Evolutionary conservation across 2,888 invertebrate species (phyloP), one percentile per base, ranked within the genome.

Genomic region (Dryobota labecula): DNA sequence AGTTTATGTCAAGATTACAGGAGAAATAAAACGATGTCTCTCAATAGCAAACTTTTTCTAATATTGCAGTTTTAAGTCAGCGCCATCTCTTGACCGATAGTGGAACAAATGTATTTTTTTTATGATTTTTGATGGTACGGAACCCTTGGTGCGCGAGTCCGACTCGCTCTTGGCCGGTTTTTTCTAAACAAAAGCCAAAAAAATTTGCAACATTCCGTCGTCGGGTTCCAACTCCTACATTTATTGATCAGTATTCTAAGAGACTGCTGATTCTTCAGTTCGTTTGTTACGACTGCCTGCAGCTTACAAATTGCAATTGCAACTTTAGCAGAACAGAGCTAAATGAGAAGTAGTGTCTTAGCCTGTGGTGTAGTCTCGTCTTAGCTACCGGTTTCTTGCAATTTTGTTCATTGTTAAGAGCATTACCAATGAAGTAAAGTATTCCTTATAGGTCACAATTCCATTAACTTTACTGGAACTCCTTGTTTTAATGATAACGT

Each of bases 311-410:
- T 80, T 60, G 60, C 63, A 54, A 66, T 78, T 76, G 47, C 69
- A 73, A 81, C 57, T 69, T 73, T 70, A 69, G 63, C 67, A 69
- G 58, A 66, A 81, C 61, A 54, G 33, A 43, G 41, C 73, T 60
- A 61, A 78, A 81, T 80, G 78, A 73, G 73, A 73, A 77, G 70
- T 73, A n/a, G n/a, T n/a, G 30, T 54, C 64, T 78, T 78, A 61
- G 70, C 54, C 76, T 67, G 67, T 65, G 69, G 72, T 66, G 41
- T 61, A 73, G 72, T 73, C 71, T 61, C 72, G 70, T 76, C 70
- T 68, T 60, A 69, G 58, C 27, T 57, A 68, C 74, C 68, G 67
- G 70, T 83, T 80, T 80, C 67, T 72, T 56, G 65, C 74, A 74
- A 72, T 76, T 78, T 51, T 67, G 69, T 78, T 82, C 61, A 74